phyloP scores from a whole-genome alignment of 1,140 invertebrate species.

The Ladona fulva region DNA sequence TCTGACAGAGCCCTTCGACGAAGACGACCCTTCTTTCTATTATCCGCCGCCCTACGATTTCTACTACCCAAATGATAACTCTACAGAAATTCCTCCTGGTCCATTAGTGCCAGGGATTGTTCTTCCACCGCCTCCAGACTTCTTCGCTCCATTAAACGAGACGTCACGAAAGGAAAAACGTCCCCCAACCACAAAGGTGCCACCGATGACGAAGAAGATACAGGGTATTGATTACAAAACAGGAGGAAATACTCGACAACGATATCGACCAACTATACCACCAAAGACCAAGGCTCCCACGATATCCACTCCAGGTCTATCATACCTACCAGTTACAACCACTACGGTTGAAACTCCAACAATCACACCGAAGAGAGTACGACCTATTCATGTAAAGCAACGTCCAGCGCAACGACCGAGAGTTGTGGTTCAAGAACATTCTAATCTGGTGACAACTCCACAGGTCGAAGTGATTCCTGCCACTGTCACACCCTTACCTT shows the following conservation, averaged over 20 bases:
- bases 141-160: constrained; percentile 58
- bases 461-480: no score
- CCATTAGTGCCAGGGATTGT: constrained; percentile 80
- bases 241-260: neutral
- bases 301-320: neutral
- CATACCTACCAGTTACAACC: neutral
- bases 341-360: neutral
- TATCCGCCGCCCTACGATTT: constrained; percentile 85
- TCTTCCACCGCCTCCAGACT: constrained; percentile 74
- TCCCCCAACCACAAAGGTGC: neutral
- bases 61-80: constrained; percentile 67
- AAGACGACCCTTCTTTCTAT: constrained; percentile 80
- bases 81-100: constrained; percentile 65
- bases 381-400: neutral
- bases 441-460: neutral
- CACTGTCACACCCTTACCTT: no score
- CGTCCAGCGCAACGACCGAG: neutral
- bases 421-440: neutral
- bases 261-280: neutral
- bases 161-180: constrained; percentile 17
- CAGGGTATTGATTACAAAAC: constrained; percentile 26
- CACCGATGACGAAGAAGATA: neutral
- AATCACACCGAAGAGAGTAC: no score
- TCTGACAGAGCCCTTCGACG: constrained; percentile 64
- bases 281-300: neutral